A percentile compares a stretch with the other conserved stretches of the same genome.
Evolutionary conservation across 2,113 vertebrate species (phyloP).

Genomic region (Percopsis transmontana): DNA sequence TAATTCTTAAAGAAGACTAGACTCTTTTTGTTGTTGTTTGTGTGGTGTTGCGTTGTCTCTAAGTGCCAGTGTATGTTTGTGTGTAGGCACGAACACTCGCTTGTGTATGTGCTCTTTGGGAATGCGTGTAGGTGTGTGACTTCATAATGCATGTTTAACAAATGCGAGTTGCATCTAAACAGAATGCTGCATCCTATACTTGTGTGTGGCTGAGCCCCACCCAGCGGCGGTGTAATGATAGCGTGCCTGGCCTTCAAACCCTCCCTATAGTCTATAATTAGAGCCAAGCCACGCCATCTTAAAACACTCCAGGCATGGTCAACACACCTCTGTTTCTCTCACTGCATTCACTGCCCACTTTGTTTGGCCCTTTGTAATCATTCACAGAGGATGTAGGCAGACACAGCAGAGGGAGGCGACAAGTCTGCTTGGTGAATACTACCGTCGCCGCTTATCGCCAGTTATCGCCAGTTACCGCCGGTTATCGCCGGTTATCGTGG

Average conservation of each 20-base stretch:
- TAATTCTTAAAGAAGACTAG: not conserved
- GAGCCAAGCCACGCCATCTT: slow-evolving; percentile 11
- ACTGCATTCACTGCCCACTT: not conserved
- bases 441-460: too few species aligned
- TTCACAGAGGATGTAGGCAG: not conserved
- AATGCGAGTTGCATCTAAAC: not conserved
- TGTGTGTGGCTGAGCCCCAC: slow-evolving; percentile 19
- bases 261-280: slow-evolving; percentile 37
- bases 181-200: not conserved
- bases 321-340: slow-evolving; percentile 7
- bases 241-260: slow-evolving; percentile 20
- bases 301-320: slow-evolving; percentile 5
- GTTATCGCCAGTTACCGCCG: too few species aligned
- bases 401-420: too few species aligned
- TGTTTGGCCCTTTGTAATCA: not conserved
- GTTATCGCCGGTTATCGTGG: too few species aligned
- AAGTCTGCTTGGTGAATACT: too few species aligned
- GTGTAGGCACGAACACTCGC: not conserved
- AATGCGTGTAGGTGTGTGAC: slow-evolving; percentile 3
- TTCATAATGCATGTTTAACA: not conserved
- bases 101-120: not conserved
- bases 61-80: not conserved
- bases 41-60: not conserved
- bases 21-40: not conserved
- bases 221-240: slow-evolving; percentile 31